Base-by-base conservation (phyloP, 2,888 invertebrate genomes). In the Drosophila aldrichi region DNA sequence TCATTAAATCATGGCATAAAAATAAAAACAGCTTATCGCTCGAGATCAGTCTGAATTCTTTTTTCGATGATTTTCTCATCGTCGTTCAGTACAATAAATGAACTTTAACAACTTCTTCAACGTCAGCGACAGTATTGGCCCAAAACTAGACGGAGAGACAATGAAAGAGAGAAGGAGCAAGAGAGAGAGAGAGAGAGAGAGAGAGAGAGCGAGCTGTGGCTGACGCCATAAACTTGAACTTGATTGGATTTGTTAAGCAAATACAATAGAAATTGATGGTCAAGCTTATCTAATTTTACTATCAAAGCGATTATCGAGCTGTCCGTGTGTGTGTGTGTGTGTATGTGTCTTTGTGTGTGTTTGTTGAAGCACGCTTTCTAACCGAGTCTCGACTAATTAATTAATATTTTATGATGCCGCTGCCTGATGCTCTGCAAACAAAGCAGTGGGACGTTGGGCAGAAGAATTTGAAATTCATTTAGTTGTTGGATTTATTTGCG, bases 401-500 rank as follows among this genome's bases (percentile, higher is more conserved):
- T 84, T 84, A 84, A 84, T 84, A 88, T 84, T 88, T 84, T 88
- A 84, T 85, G 86, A 84, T 82, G 83, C 67, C 81, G 86, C 75
- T 61, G 82, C 76, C 66, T 71, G 75, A 55, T 48, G 88, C 87
- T 84, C 84, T 76, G 82, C 82, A 87, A 84, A 88, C 88, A 85
- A 88, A 84, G 66, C 88, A 85, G 89, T 81, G 81, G 84, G 83
- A 80, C 61, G 78, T 68, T 67, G 72, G 57, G 74, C 72, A 73
- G 65, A 83, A 79, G 87, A 88, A 85, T 87, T 87, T 79, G 72
- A 84, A 86, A 86, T 90, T 86, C 81, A 82, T 84, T 81, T 81
- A 81, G 80, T 76, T 83, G 81, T 80, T 88, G 90, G 88, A 91
- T 89, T 91, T 89, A 89, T 91, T 90, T 89, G 88, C 77, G 82